phyloP scores from a whole-genome alignment of 1,140 invertebrate species.

The Cardiocondyla obscurior region DNA sequence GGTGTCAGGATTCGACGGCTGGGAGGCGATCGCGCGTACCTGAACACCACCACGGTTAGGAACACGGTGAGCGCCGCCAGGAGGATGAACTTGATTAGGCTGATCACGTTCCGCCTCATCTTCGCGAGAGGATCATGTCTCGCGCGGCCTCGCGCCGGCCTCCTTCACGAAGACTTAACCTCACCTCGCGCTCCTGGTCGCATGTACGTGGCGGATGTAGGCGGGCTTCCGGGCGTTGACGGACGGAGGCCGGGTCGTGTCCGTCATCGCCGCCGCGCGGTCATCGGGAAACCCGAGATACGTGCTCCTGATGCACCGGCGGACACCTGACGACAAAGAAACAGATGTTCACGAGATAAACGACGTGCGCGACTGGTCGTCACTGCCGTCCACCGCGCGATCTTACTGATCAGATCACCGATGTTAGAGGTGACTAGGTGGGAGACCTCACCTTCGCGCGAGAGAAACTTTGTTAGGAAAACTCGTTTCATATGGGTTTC shows the following conservation, averaged over 20 bases:
- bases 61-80: constrained; percentile 81
- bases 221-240: neutral
- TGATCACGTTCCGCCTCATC: constrained; percentile 83
- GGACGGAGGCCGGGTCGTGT: neutral
- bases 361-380: neutral
- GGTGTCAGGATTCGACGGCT: constrained; percentile 58
- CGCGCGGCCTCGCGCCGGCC: neutral
- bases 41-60: constrained; percentile 81
- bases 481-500: constrained; percentile 1
- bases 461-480: neutral
- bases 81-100: constrained; percentile 81
- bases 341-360: too few species aligned
- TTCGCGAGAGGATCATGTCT: constrained; percentile 67
- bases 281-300: neutral
- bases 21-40: constrained; percentile 74
- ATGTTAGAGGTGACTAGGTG: neutral
- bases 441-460: neutral
- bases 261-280: neutral
- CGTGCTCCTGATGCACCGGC: neutral
- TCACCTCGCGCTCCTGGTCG: constrained; percentile 1
- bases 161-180: constrained; percentile 31
- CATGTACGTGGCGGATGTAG: neutral
- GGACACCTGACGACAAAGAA: neutral
- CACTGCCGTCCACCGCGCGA: neutral
- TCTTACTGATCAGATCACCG: constrained; percentile 45